Evolutionary conservation across 2,113 vertebrate genomes (phyloP).

Genomic region (Monarcha castaneiventris): DNA sequence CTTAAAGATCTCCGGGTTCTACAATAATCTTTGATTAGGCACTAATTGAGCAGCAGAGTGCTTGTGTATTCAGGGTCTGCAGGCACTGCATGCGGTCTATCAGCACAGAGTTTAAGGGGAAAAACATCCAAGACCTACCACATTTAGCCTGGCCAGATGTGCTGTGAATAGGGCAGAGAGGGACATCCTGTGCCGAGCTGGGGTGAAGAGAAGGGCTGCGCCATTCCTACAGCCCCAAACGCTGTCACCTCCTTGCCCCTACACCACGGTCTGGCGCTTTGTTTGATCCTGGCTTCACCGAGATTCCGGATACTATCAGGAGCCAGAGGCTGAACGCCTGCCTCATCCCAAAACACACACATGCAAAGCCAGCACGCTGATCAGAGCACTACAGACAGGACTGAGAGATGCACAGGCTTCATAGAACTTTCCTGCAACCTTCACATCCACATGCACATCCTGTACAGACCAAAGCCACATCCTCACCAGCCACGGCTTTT

Average conservation of each 20-base stretch:
- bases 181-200: not conserved
- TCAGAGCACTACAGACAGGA: not conserved
- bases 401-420: not conserved
- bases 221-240: not conserved
- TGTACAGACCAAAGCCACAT: not conserved
- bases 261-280: not conserved
- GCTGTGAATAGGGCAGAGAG: not conserved
- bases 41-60: conserved; percentile 35
- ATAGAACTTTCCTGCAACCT: not conserved
- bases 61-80: conserved; percentile 5
- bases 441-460: accelerated
- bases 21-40: conserved; percentile 55
- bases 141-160: not conserved
- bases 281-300: not conserved
- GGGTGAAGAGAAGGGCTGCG: not conserved
- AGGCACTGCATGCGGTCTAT: not conserved
- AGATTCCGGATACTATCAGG: not conserved
- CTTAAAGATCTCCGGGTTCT: conserved; percentile 35
- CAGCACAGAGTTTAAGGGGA: not conserved
- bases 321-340: not conserved
- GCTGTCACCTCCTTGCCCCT: not conserved
- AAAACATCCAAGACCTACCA: not conserved
- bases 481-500: not conserved
- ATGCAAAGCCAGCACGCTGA: accelerated
- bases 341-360: not conserved